Percentiles rank a stretch among this genome's conserved stretches.
Conservation (phyloP, 2,888 invertebrate species). For the Dynastes hyllus region DNA sequence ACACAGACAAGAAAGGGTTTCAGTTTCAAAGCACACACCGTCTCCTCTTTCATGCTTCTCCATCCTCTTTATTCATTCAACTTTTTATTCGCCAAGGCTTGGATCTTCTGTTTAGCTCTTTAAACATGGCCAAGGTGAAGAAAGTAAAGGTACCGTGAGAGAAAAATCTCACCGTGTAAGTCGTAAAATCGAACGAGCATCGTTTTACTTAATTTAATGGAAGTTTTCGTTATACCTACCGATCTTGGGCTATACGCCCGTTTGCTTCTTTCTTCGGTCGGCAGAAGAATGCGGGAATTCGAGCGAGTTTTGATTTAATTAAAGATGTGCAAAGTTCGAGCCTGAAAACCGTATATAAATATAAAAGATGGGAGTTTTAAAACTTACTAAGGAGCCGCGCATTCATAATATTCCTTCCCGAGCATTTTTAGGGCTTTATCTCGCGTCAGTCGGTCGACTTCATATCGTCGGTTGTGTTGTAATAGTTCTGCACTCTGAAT, state of each 20-base stretch:
- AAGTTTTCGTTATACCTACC: slow-evolving; percentile 56
- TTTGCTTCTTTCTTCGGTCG: background rate
- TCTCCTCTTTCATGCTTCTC: too few relatives aligned
- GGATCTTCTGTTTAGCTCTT: slow-evolving; percentile 4
- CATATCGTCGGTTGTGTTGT: background rate
- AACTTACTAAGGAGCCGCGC: slow-evolving; percentile 52
- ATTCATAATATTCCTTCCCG: slow-evolving; percentile 56
- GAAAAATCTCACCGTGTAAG: slow-evolving; percentile 19
- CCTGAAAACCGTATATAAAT: slow-evolving; percentile 61
- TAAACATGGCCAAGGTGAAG: slow-evolving; percentile 20
- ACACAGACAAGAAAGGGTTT: too few relatives aligned
- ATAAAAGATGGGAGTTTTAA: slow-evolving; percentile 61
- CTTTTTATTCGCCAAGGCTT: too few relatives aligned
- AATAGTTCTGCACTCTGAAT: background rate
- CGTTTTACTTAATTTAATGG: slow-evolving; percentile 61
- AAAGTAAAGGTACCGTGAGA: background rate
- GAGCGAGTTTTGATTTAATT: slow-evolving; percentile 64
- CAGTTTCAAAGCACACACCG: too few relatives aligned
- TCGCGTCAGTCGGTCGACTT: slow-evolving; percentile 10
- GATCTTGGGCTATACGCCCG: background rate
- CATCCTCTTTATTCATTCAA: too few relatives aligned
- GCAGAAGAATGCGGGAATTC: slow-evolving; percentile 58
- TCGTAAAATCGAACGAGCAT: slow-evolving; percentile 55
- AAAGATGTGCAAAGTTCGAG: slow-evolving; percentile 62
- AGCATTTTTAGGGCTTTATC: slow-evolving; percentile 54